A percentile compares a stretch with the other conserved stretches of the same genome.
Conservation (phyloP, 2,113 vertebrate species). For the Stegostoma tigrinum region DNA sequence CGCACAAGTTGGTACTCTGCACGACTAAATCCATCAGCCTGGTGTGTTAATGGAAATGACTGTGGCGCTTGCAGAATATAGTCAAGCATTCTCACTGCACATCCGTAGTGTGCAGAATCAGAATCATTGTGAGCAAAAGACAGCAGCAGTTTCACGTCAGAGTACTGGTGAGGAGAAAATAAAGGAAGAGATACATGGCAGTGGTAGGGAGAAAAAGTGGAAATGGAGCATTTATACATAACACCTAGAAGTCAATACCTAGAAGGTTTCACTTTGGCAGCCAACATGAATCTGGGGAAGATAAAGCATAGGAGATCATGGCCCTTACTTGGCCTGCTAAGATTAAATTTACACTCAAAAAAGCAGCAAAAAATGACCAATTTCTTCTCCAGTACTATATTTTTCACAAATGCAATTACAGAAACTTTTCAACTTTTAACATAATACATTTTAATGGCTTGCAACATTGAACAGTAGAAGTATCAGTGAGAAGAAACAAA, state of each 20-base stretch:
- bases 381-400: background rate
- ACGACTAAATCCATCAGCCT: background rate
- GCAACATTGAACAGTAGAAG: background rate
- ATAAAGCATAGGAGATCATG: background rate
- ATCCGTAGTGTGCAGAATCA: background rate
- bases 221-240: background rate
- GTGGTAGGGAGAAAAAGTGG: background rate
- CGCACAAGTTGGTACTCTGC: background rate
- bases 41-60: background rate
- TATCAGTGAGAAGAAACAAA: background rate
- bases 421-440: background rate
- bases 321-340: background rate
- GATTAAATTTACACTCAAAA: background rate
- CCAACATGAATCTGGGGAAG: no score
- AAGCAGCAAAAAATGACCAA: background rate
- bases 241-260: background rate
- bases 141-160: background rate
- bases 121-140: background rate
- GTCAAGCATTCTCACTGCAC: background rate
- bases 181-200: background rate
- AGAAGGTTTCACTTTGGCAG: background rate
- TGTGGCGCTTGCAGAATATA: background rate
- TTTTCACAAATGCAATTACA: background rate
- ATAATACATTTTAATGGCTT: background rate
- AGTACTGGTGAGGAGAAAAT: background rate